These are phyloP conservation scores for Dinoponera quadriceps DNA, from an alignment of 1,140 invertebrate genomes.

Conservation along the genomic window DNA sequence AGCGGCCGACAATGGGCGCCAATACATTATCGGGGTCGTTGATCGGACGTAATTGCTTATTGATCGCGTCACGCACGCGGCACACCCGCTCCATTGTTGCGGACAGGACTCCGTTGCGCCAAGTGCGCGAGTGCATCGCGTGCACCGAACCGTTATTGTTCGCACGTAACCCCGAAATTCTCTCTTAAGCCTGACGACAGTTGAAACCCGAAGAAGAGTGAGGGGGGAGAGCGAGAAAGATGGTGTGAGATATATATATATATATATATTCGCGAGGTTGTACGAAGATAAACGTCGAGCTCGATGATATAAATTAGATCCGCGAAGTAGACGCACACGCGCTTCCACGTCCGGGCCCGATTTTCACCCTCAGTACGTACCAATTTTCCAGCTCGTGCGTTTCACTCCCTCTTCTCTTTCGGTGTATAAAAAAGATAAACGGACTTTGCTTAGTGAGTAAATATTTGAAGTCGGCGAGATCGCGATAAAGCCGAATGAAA, in stretches of 20 bases:
- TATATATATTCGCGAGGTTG: too few relatives aligned
- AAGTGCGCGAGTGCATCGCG: slow-evolving; percentile 20
- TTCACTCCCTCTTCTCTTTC: neutral
- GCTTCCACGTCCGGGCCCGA: neutral
- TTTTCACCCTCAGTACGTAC: neutral
- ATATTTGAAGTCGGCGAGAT: slow-evolving; percentile 9
- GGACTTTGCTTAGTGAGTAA: slow-evolving; percentile 18
- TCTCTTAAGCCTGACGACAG: too few relatives aligned
- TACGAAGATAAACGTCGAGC: too few relatives aligned
- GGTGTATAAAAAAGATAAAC: neutral
- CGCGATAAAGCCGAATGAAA: neutral
- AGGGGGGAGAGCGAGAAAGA: too few relatives aligned
- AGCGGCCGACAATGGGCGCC: slow-evolving; percentile 10
- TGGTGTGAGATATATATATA: too few relatives aligned
- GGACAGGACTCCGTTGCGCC: slow-evolving; percentile 17
- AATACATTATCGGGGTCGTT: slow-evolving; percentile 39
- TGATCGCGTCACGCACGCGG: slow-evolving; percentile 19
- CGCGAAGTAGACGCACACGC: neutral
- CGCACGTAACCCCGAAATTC: neutral
- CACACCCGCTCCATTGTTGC: slow-evolving; percentile 33
- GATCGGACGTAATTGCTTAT: slow-evolving; percentile 54
- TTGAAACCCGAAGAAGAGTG: too few relatives aligned
- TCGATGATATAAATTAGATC: neutral
- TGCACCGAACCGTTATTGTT: neutral
- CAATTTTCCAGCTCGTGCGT: neutral